Evolutionary conservation across 1,140 invertebrate genomes (phyloP).

Genomic region (Papilio polyxenes): DNA sequence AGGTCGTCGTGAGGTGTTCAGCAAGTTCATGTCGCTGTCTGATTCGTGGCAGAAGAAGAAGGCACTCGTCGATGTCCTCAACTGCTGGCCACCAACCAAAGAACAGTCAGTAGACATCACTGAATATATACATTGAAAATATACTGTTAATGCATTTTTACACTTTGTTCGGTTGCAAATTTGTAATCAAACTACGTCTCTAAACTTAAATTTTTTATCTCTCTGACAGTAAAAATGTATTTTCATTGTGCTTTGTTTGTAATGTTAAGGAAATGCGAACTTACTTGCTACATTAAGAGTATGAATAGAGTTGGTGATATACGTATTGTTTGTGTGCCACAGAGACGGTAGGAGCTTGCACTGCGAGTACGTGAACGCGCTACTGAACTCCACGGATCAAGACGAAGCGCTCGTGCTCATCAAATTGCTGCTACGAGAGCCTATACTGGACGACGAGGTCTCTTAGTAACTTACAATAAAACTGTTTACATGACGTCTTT

Average conservation of each 20-base stretch:
- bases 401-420: constrained; percentile 55
- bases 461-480: background rate
- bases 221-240: no score
- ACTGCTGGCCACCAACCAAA: constrained; percentile 59
- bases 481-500: no score
- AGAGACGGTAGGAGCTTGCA: constrained; percentile 56
- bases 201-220: no score
- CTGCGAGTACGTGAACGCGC: constrained; percentile 51
- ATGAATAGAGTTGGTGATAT: background rate
- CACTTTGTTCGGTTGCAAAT: no score
- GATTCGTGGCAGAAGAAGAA: constrained; percentile 54
- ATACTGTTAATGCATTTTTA: no score
- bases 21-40: constrained; percentile 38
- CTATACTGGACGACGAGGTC: constrained; percentile 59
- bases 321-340: constrained; percentile 1
- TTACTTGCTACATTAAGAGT: no score
- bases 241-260: no score
- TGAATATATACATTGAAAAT: background rate
- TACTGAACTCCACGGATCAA: constrained; percentile 44
- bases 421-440: constrained; percentile 57
- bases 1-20: constrained; percentile 52
- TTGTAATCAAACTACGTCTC: no score
- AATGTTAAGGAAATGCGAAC: no score
- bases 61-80: constrained; percentile 59
- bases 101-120: background rate